Evolutionary conservation across 2,797 vertebrate genomes (phyloP).

Genomic region (Distichodus sexfasciatus): DNA sequence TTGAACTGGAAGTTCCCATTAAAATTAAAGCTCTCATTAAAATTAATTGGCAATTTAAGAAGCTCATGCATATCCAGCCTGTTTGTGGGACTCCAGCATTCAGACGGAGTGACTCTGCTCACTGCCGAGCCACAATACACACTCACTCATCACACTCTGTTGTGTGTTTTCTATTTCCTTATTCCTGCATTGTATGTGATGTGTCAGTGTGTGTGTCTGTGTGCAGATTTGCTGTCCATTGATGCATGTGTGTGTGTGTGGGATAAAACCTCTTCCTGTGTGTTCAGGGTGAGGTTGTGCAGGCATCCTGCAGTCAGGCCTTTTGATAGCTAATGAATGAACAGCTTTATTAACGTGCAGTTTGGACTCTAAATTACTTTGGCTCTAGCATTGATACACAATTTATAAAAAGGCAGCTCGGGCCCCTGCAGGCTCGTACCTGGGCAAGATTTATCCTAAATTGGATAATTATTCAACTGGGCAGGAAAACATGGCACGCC

Average conservation of each 20-base stretch:
- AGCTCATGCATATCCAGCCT: constrained; percentile 55
- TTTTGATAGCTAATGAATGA: constrained; percentile 56
- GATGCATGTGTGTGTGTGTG: background rate
- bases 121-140: background rate
- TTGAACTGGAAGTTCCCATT: constrained; percentile 66
- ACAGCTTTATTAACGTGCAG: constrained; percentile 64
- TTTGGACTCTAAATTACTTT: constrained; percentile 69
- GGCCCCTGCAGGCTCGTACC: constrained; percentile 60
- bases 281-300: too few species aligned
- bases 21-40: constrained; percentile 80
- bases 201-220: background rate
- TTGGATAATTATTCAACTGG: constrained; percentile 71
- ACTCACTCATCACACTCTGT: too few species aligned
- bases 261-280: constrained; percentile 21
- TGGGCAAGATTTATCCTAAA: constrained; percentile 64
- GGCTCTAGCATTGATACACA: constrained; percentile 44
- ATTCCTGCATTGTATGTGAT: too few species aligned
- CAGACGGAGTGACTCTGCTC: background rate
- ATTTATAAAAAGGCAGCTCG: constrained; percentile 64
- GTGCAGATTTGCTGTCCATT: too few species aligned
- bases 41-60: constrained; percentile 75
- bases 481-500: constrained; percentile 68
- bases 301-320: constrained; percentile 41
- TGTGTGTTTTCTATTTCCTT: too few species aligned
- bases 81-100: constrained; percentile 53